phyloP scores from a whole-genome alignment of 2,888 invertebrate species.

The Therioaphis trifolii region DNA sequence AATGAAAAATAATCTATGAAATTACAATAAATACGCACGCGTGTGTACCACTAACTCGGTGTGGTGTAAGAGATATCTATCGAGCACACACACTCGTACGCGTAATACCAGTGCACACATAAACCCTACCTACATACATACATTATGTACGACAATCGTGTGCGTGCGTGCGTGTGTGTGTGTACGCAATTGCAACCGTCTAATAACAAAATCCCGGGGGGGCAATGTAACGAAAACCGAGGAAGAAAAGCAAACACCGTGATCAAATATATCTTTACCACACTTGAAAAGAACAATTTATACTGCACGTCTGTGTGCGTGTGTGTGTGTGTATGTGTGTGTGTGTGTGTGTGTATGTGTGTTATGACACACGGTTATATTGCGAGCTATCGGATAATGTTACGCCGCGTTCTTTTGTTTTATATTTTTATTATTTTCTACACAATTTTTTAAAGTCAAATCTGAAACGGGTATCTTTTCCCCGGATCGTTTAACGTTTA shows the following conservation, averaged over 20 bases:
- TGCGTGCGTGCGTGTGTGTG: background rate
- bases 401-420: slow-evolving; percentile 15
- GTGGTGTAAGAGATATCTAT: background rate
- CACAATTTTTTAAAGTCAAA: background rate
- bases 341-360: no score
- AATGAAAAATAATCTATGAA: no score
- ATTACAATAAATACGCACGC: no score
- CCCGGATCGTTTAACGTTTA: slow-evolving; percentile 5
- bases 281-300: slow-evolving; percentile 38
- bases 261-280: slow-evolving; percentile 19
- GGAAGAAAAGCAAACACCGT: slow-evolving; percentile 16
- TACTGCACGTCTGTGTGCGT: background rate
- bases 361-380: background rate
- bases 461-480: background rate
- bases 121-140: background rate
- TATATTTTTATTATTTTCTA: background rate
- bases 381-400: slow-evolving; percentile 26
- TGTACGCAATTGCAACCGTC: slow-evolving; percentile 3
- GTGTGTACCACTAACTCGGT: background rate
- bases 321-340: background rate
- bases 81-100: background rate
- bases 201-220: slow-evolving; percentile 28
- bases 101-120: no score
- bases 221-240: slow-evolving; percentile 25
- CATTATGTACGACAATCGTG: background rate